These are phyloP conservation scores for Gorsachius magnificus DNA, from an alignment of 2,797 vertebrate species.

Conservation along the genomic window DNA sequence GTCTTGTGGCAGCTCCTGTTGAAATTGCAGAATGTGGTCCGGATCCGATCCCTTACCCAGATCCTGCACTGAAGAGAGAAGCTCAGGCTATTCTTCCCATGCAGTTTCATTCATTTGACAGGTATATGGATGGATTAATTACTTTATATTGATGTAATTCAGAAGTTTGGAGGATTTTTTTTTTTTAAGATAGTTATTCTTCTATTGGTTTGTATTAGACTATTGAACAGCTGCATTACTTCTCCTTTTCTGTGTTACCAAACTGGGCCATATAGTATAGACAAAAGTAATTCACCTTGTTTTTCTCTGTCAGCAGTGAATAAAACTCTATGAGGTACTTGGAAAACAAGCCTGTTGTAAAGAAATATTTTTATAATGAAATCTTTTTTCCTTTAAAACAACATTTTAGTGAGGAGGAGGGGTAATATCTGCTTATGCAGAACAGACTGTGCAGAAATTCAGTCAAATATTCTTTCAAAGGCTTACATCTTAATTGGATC, in stretches of 20 bases:
- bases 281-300: not conserved
- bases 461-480: conserved; percentile 7
- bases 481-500: conserved; percentile 17
- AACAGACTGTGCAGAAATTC: conserved; percentile 30
- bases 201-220: not conserved
- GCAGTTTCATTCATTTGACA: conserved; percentile 98
- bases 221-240: not conserved
- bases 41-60: conserved; percentile 86
- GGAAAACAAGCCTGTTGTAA: not conserved
- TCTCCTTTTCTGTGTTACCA: not conserved
- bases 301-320: conserved; percentile 17
- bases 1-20: conserved; percentile 91
- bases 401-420: not conserved
- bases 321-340: not conserved
- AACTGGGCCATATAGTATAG: not conserved
- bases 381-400: not conserved
- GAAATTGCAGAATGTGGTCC: conserved; percentile 86
- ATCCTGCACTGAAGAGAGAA: conserved; percentile 88
- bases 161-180: not conserved
- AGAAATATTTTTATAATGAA: not conserved
- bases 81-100: conserved; percentile 89
- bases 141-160: not conserved
- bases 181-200: not conserved
- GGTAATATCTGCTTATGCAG: not conserved
- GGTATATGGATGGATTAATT: conserved; percentile 75